Conservation (phyloP, 53 echinoderm and acorn worm genomes). For the Hippasteria phrygiana region DNA sequence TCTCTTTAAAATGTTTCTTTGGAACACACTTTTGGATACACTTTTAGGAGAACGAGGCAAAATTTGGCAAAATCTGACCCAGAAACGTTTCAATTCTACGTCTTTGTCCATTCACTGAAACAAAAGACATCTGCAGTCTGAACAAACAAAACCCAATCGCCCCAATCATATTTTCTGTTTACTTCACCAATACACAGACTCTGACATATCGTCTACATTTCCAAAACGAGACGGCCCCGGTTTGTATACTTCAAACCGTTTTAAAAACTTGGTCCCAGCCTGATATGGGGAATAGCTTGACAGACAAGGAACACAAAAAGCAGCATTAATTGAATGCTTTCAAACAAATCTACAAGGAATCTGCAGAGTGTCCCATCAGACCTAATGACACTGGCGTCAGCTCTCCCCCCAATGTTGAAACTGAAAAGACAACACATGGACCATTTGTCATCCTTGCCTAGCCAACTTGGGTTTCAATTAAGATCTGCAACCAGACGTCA, state of each 20-base stretch:
- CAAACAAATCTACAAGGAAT: constrained; percentile 59
- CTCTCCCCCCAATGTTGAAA: constrained; percentile 51
- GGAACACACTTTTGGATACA: no score
- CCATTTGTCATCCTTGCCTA: constrained; percentile 63
- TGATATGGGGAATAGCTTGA: constrained; percentile 10
- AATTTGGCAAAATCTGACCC: no score
- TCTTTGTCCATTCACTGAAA: background rate
- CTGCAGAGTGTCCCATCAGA: constrained; percentile 45
- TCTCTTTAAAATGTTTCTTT: no score
- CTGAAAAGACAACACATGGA: constrained; percentile 56
- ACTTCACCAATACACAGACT: background rate
- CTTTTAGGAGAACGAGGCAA: no score
- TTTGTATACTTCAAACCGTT: constrained; percentile 31
- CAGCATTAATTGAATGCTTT: constrained; percentile 62
- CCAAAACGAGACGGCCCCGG: background rate
- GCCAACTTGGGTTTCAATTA: constrained; percentile 67
- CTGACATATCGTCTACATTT: background rate
- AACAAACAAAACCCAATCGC: background rate
- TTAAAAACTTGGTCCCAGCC: constrained; percentile 6
- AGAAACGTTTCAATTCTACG: no score
- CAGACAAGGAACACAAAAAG: constrained; percentile 37
- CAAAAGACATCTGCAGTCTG: background rate
- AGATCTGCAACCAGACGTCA: constrained; percentile 43
- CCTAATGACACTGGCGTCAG: constrained; percentile 60
- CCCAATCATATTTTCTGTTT: background rate